Base-by-base conservation (phyloP, 2,113 vertebrate genomes). In the Diphyllodes magnificus region DNA sequence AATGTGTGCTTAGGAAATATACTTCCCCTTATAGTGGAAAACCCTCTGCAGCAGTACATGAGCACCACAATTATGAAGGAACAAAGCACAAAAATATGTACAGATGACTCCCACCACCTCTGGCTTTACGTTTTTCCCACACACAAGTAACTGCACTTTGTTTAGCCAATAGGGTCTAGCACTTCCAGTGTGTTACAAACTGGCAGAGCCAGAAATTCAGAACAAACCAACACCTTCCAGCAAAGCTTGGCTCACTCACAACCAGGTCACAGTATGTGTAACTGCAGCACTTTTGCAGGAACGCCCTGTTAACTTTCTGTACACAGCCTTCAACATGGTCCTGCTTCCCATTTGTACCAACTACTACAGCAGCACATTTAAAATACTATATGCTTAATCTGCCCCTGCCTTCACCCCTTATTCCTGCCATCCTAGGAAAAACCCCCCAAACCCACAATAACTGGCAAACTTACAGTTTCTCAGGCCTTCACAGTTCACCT, bases 361-460 rank as follows among this genome's bases (percentile, higher is more conserved):
- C 30, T 56, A 35, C 39, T 40, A 33, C 1, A 2, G 47, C 35
- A 86, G 78, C 15, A 60, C 33, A 56, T 78, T 51, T 53, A 40
- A 82, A 94, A 53, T 47, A 28, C 25, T 35, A 25, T 13, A 15
- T 33, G 17, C 33, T 18, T 71, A 18, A 50, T 14, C 39, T 84
- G 31, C 5, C 37, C 11, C 31, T 83, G 7, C 50, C 39, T 49
- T 65, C 39, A 44, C 9, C 19, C n/a, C 12, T 82, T 72, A 42
- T 23, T 87, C 28, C 28, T 70, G 45, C 15, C 31, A 84, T 70
- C 50, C 42, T 40, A 81, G 45, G 39, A 53, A 12, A 27, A 53
- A 8, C 0, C 0, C 8, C 10, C 14, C 3, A 82, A 31, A 3
- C 6, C 12, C 42, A 45, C 13, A 90, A 18, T 60, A 65, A 51